Conservation (phyloP, 2,113 vertebrate species). For the Zosterops hypoxanthus region DNA sequence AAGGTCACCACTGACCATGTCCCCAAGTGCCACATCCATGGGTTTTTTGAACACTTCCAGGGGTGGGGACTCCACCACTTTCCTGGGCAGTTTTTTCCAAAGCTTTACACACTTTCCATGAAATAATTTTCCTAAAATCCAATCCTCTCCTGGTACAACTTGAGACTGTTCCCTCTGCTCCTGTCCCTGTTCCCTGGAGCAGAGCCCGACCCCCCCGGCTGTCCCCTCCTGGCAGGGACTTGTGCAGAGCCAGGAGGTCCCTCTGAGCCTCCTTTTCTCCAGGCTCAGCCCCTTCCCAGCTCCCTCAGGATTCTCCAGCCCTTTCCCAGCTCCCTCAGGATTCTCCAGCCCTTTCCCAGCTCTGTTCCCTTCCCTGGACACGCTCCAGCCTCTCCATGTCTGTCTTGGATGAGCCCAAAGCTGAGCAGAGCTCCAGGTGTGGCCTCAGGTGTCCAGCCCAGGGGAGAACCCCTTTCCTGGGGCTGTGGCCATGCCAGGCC, state of each 20-base stretch:
- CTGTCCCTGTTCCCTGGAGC: background rate
- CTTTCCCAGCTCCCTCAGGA: background rate
- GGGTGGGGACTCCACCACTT: background rate
- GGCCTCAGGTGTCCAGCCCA: background rate
- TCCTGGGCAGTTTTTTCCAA: background rate
- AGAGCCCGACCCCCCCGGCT: background rate
- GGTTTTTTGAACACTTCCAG: background rate
- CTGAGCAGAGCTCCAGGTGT: background rate
- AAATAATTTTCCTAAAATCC: background rate
- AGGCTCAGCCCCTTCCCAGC: background rate
- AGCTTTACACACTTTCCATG: background rate
- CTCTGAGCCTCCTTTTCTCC: background rate
- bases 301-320: background rate
- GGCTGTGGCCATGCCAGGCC: background rate
- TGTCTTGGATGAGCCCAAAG: background rate
- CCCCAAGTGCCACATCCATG: background rate
- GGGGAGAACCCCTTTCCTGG: background rate
- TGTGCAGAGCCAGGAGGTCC: background rate
- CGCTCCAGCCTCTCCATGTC: rapidly evolving
- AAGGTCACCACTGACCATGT: background rate
- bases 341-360: background rate
- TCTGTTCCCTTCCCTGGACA: background rate
- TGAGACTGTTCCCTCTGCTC: background rate
- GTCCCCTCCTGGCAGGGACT: too few relatives aligned
- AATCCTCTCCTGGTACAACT: rapidly evolving